Percentiles rank a stretch among this genome's conserved stretches.
phyloP scores from a whole-genome alignment of 2,113 vertebrate genomes.

The Vulpes ferrilata region DNA sequence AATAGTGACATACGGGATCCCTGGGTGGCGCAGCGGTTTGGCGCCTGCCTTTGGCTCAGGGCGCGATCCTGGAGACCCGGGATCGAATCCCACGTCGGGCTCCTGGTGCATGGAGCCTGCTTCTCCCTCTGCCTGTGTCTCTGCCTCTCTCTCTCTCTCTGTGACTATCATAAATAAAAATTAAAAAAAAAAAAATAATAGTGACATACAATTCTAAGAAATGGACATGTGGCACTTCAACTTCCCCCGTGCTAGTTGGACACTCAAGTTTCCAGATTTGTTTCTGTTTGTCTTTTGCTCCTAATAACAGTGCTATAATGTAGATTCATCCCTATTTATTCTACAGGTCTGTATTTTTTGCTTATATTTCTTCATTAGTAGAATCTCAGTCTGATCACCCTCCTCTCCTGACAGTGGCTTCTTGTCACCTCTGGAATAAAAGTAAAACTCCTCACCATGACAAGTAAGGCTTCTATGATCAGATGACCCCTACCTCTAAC shows the following conservation, averaged over 20 bases:
- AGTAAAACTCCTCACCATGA: neutral
- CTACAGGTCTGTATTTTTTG: neutral
- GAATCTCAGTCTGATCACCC: neutral
- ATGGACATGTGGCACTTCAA: neutral
- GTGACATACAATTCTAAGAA: neutral
- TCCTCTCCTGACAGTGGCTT: neutral
- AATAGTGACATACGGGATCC: neutral
- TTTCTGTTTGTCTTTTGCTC: neutral
- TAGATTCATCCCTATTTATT: neutral
- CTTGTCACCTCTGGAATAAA: neutral
- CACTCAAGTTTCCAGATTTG: neutral
- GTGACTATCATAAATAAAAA: no score
- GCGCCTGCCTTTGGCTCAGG: no score
- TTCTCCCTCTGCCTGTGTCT: no score
- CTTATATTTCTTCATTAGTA: neutral
- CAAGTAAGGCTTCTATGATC: neutral
- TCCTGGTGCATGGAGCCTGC: no score
- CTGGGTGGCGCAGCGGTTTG: no score
- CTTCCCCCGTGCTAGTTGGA: neutral
- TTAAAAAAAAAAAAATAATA: neutral
- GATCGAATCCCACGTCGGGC: no score
- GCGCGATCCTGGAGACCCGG: no score
- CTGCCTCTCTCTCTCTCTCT: no score
- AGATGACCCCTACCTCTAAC: neutral
- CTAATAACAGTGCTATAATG: neutral